Evolutionary conservation across 2,113 vertebrate species (phyloP), one percentile per base, ranked within the genome.

Genomic region (Saguinus midas): DNA sequence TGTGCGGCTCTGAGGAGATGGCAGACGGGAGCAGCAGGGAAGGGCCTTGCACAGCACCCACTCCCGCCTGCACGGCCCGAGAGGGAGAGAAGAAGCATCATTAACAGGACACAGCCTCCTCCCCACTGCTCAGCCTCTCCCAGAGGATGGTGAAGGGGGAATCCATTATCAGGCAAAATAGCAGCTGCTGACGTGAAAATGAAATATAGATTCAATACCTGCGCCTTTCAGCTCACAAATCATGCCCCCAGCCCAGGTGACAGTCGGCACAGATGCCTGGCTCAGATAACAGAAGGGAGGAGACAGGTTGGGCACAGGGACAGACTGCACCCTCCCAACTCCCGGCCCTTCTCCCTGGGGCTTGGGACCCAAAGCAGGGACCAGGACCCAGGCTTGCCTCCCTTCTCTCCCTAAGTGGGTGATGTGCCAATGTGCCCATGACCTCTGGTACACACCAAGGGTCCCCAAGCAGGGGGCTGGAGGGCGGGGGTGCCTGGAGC

Each of bases 121-220:
- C 90, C 81, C 52, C 0, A 0, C 35, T 17, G 29, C 32, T 45
- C 8, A 0, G 37, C 40, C 29, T 88, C 83, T 90, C 83, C 52
- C 5, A 0, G 95, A 87, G 90, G 94, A 96, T 1, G 2, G 75
- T 4, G 86, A 90, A 70, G 50, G 92, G 86, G 89, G 92, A 93
- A 96, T 95, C 97, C 95, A 96, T 98, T 97, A 97, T 96, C 84
- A 25, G 81, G 90, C 96, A 84, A 94, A 91, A 97, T 20, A 96
- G 96, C 95, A 97, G 92, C 96, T 95, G 61, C 87, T 79, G 97
- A 96, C 43, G 94, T 95, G 98, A 97, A 97, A 94, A 97, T 97
- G 97, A 97, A 98, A 97, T 96, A 97, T 90, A 94, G 97, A 98
- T 97, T 95, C 95, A 92, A 87, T 97, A 95, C 97, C 95, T 95